These are phyloP conservation scores for Hybognathus amarus DNA, from an alignment of 2,797 vertebrate genomes.

Conservation along the genomic window DNA sequence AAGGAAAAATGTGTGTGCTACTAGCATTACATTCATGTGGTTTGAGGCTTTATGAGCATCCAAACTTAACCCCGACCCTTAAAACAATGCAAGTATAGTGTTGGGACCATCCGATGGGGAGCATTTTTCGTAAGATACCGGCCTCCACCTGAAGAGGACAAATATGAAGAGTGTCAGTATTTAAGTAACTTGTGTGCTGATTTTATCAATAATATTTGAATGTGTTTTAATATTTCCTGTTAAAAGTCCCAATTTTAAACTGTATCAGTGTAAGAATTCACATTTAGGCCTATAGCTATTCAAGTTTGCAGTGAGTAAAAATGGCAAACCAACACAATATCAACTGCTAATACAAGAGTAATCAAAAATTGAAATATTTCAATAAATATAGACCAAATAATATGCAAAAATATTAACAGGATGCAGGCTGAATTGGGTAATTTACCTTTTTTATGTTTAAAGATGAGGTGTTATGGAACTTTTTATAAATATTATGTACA, in stretches of 20 bases:
- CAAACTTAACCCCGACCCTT: not conserved
- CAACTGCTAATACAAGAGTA: not conserved
- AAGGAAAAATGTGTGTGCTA: not conserved
- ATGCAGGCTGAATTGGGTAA: not conserved
- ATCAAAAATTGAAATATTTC: not conserved
- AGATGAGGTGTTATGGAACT: no score
- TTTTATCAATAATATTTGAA: not conserved
- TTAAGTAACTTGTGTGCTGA: not conserved
- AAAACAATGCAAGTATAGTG: not conserved
- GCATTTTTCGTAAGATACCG: not conserved
- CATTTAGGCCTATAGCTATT: not conserved
- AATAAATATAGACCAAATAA: not conserved
- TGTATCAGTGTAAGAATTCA: not conserved
- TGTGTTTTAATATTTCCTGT: not conserved
- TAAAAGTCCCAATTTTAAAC: not conserved
- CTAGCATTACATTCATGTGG: not conserved
- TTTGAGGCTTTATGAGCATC: not conserved
- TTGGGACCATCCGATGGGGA: not conserved
- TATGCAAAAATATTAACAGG: not conserved
- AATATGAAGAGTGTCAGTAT: slow-evolving; percentile 25
- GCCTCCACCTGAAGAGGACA: slow-evolving; percentile 14
- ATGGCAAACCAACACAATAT: not conserved
- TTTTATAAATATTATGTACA: no score
- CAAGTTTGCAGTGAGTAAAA: not conserved
- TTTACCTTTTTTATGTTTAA: not conserved